A percentile compares a stretch with the other conserved stretches of the same genome.
Conservation (phyloP, 1,140 invertebrate genomes). For the Zaprionus ghesquierei region DNA sequence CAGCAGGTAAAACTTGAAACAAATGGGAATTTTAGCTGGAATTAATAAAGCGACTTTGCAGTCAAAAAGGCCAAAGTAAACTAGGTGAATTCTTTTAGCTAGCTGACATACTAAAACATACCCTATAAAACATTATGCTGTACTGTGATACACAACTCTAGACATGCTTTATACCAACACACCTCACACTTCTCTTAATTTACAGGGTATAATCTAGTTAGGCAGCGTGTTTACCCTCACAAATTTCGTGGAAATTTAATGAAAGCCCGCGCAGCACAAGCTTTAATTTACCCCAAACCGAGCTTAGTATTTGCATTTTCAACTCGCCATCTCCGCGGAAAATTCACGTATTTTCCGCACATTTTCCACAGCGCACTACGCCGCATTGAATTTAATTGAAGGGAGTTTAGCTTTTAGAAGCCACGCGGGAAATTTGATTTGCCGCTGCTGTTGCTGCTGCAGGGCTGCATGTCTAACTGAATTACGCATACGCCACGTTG, state of each 20-base stretch:
- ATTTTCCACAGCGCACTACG: too few species aligned
- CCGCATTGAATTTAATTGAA: not conserved
- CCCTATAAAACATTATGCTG: not conserved
- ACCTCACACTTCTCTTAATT: not conserved
- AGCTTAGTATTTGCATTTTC: not conserved
- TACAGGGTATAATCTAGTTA: not conserved
- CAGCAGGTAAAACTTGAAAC: not conserved
- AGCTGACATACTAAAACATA: not conserved
- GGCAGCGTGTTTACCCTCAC: fast-evolving
- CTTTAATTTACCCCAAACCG: not conserved
- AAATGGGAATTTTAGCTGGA: slow-evolving; percentile 6
- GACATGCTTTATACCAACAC: not conserved
- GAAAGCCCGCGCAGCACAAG: not conserved
- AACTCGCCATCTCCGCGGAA: not conserved
- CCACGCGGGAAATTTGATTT: slow-evolving; percentile 1
- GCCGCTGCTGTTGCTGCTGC: not conserved
- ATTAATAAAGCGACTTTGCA: slow-evolving; percentile 8
- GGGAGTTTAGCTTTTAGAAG: not conserved
- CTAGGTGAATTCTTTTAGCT: not conserved
- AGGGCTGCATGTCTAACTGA: not conserved
- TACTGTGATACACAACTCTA: not conserved
- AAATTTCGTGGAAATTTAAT: not conserved
- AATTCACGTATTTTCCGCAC: not conserved
- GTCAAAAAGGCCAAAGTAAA: not conserved
- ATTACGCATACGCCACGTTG: slow-evolving; percentile 42